Evolutionary conservation across 2,888 invertebrate genomes (phyloP), one percentile per base, ranked within the genome.

Genomic region (Brenthis hecate): DNA sequence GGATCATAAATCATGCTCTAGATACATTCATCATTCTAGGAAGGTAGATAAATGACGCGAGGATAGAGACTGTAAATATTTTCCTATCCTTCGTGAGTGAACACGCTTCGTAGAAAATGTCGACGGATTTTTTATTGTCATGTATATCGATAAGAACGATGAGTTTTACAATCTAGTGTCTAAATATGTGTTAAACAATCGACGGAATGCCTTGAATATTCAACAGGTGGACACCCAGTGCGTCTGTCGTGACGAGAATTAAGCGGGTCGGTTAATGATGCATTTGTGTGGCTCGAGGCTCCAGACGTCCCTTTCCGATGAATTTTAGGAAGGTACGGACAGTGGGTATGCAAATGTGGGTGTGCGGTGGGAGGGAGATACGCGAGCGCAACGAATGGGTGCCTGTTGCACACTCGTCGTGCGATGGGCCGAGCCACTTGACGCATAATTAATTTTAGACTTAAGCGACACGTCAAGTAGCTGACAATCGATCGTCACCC

Each of bases 11-110:
- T 92, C 91, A 92, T 89, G 79, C 77, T 84, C 85, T 82, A 87
- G 85, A 83, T 85, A 86, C 91, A 92, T 92, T 90, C 90, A 92
- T 92, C 92, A 92, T 92, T 91, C 91, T 89, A 82, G 88, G 90
- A 88, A 89, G 88, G 86, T 89, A 92, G 91, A 92, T 92, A 92
- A 92, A 92, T 92, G 91, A 92, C 85, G 85, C 82, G 84, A 84
- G 87, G 85, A 86, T 82, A 84, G 86, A 89, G 87, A 91, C 90
- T 87, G 90, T 89, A 85, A 90, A 91, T 89, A 88, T 91, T 91
- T 88, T 87, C 85, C 88, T 86, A 88, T 83, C 81, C 80, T 72
- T 56, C 78, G 48, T 48, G 78, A 80, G 81, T 80, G 81, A 82
- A 81, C 83, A 84, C 87, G 84, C 85, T 87, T 86, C 84, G 84